These are phyloP conservation scores for Hirtodrosophila alboralis DNA, from an alignment of 2,888 invertebrate genomes.

Conservation along the genomic window DNA sequence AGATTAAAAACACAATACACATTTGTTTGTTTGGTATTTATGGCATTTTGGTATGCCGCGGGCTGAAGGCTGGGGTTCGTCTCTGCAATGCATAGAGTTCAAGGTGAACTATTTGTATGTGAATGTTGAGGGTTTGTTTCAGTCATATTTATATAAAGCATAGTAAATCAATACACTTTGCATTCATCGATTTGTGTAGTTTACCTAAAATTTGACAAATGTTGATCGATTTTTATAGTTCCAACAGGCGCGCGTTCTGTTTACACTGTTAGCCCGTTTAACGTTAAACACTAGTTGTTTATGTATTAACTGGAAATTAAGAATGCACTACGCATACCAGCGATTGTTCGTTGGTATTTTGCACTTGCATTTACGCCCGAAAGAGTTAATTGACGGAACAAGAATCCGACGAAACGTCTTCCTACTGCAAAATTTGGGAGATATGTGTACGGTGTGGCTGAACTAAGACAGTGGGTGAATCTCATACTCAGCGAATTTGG, in stretches of 20 bases:
- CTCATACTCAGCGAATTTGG: background rate
- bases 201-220: constrained; percentile 47
- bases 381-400: constrained; percentile 25
- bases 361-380: constrained; percentile 63
- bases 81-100: constrained; percentile 34
- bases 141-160: constrained; percentile 1
- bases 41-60: constrained; percentile 21
- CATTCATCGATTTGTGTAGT: constrained; percentile 44
- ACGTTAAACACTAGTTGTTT: background rate
- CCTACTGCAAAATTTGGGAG: constrained; percentile 15
- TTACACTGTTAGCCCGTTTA: background rate
- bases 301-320: constrained; percentile 23
- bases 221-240: constrained; percentile 50
- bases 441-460: constrained; percentile 34
- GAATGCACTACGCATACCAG: constrained; percentile 46
- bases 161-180: constrained; percentile 33
- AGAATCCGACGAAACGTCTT: constrained; percentile 22
- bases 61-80: background rate
- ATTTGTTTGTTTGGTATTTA: constrained; percentile 29
- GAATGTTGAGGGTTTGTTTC: background rate
- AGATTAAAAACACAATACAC: constrained; percentile 5
- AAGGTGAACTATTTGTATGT: constrained; percentile 38
- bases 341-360: constrained; percentile 29
- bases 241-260: constrained; percentile 20
- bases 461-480: background rate